Base-by-base conservation (phyloP, 2,797 vertebrate genomes). In the Anisognathus igniventris region DNA sequence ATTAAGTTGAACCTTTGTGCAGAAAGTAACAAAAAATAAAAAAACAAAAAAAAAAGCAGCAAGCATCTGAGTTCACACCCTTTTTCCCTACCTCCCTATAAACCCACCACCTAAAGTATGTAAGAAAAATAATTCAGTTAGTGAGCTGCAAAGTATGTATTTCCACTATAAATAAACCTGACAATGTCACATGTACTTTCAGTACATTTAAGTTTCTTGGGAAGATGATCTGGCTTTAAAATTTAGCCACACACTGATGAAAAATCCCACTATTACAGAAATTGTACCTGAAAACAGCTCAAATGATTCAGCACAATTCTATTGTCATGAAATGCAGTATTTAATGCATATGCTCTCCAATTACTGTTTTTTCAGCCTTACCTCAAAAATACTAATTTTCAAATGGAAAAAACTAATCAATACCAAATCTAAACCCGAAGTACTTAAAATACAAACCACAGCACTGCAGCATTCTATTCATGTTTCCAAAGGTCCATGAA, bases 371-470 rank as follows among this genome's bases (percentile, higher is more conserved):
- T 74, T 35, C 48, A 50, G 44, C 37, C 61, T 77, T 42, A 68
- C 50, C 57, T 92, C 85, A 77, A 90, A 94, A 96, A 77, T 30
- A 47, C 25, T 77, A 5, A 75, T 83, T 92, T 90, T 93, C 42
- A 88, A 90, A 80, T 50, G 42, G 73, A 90, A 91, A 89, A 92
- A 93, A 61, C 9, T 27, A 48, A 77, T 95, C 58, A 1, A 90
- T 61, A 90, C 35, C 22, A 86, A 71, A 93, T 37, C 65, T 72
- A 80, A 94, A 44, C 2, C 30, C n/a, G 23, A 68, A 86, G 58
- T 30, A 90, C 85, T 75, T 61, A 37, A 67, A 89, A 87, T 7
- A 80, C 68, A 93, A 92, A 68, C n/a, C 45, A 72, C 5, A 0
- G 72, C 68, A 77, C 4, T 65, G 35, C 78, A 68, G 30, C 14